These are phyloP conservation scores for Chrysolophus pictus DNA, from an alignment of 2,797 vertebrate species.

Conservation along the genomic window DNA sequence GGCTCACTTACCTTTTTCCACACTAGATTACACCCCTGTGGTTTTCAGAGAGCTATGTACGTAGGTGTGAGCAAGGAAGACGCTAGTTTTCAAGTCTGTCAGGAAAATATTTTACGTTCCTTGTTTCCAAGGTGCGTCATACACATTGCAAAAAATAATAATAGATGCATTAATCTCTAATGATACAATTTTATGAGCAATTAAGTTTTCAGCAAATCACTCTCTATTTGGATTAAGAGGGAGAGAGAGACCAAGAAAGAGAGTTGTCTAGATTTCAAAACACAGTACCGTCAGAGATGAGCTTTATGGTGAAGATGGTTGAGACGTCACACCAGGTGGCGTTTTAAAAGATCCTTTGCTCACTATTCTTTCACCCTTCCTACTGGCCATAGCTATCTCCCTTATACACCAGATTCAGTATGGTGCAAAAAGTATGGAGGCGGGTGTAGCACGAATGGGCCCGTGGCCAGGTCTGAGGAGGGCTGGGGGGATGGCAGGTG, in stretches of 20 bases:
- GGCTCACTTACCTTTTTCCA: conserved; percentile 54
- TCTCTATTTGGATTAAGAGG: neutral
- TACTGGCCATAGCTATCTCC: conserved; percentile 52
- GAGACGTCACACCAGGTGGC: neutral
- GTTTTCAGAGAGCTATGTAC: conserved; percentile 79
- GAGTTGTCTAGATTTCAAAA: conserved; percentile 40
- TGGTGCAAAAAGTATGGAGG: conserved; percentile 91
- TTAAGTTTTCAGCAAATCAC: conserved; percentile 48
- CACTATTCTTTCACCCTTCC: conserved; percentile 27
- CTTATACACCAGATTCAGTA: conserved; percentile 79
- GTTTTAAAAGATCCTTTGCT: conserved; percentile 29
- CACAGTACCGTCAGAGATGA: neutral
- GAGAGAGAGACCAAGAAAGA: neutral
- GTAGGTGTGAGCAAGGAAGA: conserved; percentile 84
- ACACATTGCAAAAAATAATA: conserved; percentile 10
- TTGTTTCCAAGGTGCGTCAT: conserved; percentile 72
- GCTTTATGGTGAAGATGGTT: neutral
- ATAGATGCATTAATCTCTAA: conserved; percentile 39
- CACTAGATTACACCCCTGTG: conserved; percentile 56
- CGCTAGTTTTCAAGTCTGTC: conserved; percentile 92
- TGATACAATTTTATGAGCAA: conserved; percentile 31
- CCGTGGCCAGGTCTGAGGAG: conserved; percentile 91
- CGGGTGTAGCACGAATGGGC: conserved; percentile 87
- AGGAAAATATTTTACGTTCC: conserved; percentile 84
- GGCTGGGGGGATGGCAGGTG: conserved; percentile 83